Evolutionary conservation across 2,888 invertebrate genomes (phyloP), one percentile per base, ranked within the genome.

Genomic region (Eupithecia centaureata): DNA sequence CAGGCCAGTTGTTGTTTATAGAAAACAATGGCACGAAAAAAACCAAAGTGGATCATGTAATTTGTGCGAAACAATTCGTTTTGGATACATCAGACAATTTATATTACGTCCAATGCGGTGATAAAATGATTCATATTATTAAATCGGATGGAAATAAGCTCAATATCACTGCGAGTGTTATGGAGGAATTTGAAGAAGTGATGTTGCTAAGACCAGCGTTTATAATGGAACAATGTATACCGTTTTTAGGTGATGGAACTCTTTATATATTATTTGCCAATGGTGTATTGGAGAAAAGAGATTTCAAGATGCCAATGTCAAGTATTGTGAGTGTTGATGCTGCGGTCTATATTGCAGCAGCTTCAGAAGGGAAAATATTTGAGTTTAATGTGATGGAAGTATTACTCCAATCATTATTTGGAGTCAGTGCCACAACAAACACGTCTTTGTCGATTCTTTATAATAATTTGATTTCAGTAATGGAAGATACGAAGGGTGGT

Each of bases 351-450:
- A 63, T 90, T 12, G 86, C 89, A 1, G 84, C 84, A 1, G 89
- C 90, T 1, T 52, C 86, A 3, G 75, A 90, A 72, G 90, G 90
- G 0, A 89, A 86, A 63, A 86, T 90, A 65, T 90, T 87, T 64
- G 90, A 90, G 60, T 88, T 86, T 69, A 89, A 90, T 77, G 83
- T 90, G 0, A 86, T 90, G 86, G 90, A 90, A 27, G 79, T 85
- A 0, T 57, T 90, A 7, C 61, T 88, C 1, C 81, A 83, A 22
- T 87, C 89, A 0, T 86, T 90, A 85, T 90, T 88, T 70, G 82
- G 85, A 0, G 69, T 80, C 0, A 61, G 76, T 0, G 67, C 75
- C 0, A 75, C 78, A 1, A 82, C 80, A 79, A 82, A 86, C 0
- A 79, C 68, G 52, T 86, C 87, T 75, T 72, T 89, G 0, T 82